These are phyloP conservation scores for Axis porcinus DNA, from an alignment of 2,113 vertebrate genomes.

Conservation along the genomic window DNA sequence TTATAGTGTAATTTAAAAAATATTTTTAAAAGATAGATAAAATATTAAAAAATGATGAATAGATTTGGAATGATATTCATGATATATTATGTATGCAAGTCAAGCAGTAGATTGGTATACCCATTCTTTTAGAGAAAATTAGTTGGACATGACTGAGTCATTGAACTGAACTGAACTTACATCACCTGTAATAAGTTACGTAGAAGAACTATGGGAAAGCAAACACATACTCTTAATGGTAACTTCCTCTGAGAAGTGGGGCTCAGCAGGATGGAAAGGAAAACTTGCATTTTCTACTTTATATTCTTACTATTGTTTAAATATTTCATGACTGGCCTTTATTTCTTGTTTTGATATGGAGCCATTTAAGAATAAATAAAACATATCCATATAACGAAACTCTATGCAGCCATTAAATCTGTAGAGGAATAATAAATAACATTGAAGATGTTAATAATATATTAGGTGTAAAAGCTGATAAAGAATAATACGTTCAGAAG, in stretches of 20 bases:
- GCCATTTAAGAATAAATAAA: slow-evolving; percentile 52
- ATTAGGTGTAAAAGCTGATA: slow-evolving; percentile 18
- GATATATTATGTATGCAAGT: background rate
- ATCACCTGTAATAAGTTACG: background rate
- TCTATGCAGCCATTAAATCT: background rate
- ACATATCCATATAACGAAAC: slow-evolving; percentile 34
- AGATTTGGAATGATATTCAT: background rate
- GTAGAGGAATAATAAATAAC: slow-evolving; percentile 23
- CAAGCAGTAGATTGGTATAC: background rate
- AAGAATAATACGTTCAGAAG: background rate
- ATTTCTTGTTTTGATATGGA: slow-evolving; percentile 32
- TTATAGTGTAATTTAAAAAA: background rate
- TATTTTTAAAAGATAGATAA: background rate
- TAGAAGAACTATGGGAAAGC: background rate
- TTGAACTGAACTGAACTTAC: background rate
- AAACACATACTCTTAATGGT: background rate
- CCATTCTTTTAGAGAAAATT: background rate
- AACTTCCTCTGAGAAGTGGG: background rate
- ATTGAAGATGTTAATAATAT: slow-evolving; percentile 27
- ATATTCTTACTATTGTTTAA: background rate
- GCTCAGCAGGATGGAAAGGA: background rate
- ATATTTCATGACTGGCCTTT: slow-evolving; percentile 29
- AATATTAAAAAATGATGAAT: background rate
- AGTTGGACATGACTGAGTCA: background rate
- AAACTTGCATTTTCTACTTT: background rate